Percentiles rank a stretch among this genome's conserved stretches.
Evolutionary conservation across 2,797 vertebrate genomes (phyloP).

Genomic region (Characodon lateralis): DNA sequence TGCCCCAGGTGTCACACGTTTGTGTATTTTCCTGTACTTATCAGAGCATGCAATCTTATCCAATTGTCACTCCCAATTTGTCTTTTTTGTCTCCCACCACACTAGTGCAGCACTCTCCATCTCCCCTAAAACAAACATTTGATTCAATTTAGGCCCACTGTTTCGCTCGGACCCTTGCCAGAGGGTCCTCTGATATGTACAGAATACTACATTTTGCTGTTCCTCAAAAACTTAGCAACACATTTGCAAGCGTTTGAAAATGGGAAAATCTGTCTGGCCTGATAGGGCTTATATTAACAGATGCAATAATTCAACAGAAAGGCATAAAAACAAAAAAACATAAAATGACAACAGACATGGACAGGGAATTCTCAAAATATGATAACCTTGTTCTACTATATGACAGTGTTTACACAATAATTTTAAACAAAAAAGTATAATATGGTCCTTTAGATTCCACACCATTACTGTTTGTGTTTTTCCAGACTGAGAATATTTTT

Average conservation of each 20-base stretch:
- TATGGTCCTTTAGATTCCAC: neutral
- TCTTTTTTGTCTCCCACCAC: constrained; percentile 82
- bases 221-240: constrained; percentile 40
- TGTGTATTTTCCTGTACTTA: constrained; percentile 81
- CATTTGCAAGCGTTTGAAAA: constrained; percentile 38
- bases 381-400: neutral
- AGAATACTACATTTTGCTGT: constrained; percentile 69
- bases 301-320: constrained; percentile 57
- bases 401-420: neutral
- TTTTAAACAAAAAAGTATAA: neutral
- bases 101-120: constrained; percentile 81
- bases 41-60: constrained; percentile 82
- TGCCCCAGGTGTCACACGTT: constrained; percentile 78
- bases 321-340: constrained; percentile 8
- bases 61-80: constrained; percentile 78
- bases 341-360: constrained; percentile 13
- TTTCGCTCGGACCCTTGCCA: constrained; percentile 74
- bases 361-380: neutral
- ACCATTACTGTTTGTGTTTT: neutral
- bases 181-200: constrained; percentile 81
- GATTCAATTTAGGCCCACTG: constrained; percentile 74
- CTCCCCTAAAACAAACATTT: constrained; percentile 68
- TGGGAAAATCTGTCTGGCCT: constrained; percentile 22
- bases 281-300: constrained; percentile 45
- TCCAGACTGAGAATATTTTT: neutral